Evolutionary conservation across 2,888 invertebrate genomes (phyloP), one percentile per base, ranked within the genome.

Genomic region (Cephus nigrinus): DNA sequence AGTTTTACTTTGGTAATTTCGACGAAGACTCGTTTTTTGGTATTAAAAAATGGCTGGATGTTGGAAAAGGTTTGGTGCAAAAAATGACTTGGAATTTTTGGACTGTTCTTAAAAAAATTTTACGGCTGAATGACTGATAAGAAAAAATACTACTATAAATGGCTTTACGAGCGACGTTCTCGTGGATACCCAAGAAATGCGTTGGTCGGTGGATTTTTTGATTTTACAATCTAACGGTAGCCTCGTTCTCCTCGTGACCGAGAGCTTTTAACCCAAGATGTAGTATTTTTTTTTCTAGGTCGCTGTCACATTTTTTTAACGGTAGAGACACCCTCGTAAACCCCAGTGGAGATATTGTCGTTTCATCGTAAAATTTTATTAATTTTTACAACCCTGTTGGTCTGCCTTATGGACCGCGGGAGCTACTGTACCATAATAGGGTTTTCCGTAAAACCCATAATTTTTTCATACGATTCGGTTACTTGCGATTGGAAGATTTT

Each of bases 341-440:
- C 34, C 74, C 71, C 33, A 75, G 77, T 33, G 23, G 30, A 32
- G 33, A 71, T 69, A 75, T 68, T 69, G 36, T 69, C 75, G 68
- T 36, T 71, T 40, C 77, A 75, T 82, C 76, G 77, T 81, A 82
- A 81, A 83, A 82, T 81, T 82, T 83, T 82, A 79, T 85, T 84
- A 82, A 80, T 80, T 84, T 85, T 85, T 83, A 82, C 80, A 81
- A 81, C 81, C 79, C 55, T 9, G 55, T 55, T 23, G 55, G 55
- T 55, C 23, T 23, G 55, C 55, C 55, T 55, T 55, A 55, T 1
- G 55, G 55, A 15, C 23, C 23, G 23, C 9, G 9, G 77, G 73
- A 79, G 82, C 84, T 83, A 82, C 82, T 78, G 83, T 55, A 1
- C 55, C 23, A 9, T 55, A 55, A 23, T 55, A 55, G 9, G 55